A percentile compares a stretch with the other conserved stretches of the same genome.
phyloP scores from a whole-genome alignment of 2,797 vertebrate genomes.

The Enteromius trimaculatus region DNA sequence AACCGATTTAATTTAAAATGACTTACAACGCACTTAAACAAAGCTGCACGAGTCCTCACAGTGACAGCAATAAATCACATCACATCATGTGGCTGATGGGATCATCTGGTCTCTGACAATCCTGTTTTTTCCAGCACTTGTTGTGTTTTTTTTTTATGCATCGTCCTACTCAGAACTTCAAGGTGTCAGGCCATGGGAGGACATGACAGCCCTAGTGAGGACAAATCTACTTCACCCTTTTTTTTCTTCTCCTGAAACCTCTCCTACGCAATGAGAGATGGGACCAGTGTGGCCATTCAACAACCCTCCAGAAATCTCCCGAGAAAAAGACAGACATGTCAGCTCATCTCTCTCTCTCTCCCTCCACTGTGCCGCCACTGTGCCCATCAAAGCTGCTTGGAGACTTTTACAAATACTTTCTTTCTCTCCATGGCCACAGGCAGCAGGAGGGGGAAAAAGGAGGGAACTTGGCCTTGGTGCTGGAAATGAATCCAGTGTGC shows the following conservation, averaged over 20 bases:
- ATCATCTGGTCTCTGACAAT: neutral
- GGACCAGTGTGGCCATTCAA: constrained; percentile 47
- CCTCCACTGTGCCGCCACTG: constrained; percentile 59
- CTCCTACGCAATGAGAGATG: constrained; percentile 37
- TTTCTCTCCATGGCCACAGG: constrained; percentile 63
- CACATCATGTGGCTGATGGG: constrained; percentile 13
- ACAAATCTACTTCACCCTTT: constrained; percentile 48
- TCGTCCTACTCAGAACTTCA: constrained; percentile 17
- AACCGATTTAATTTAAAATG: neutral
- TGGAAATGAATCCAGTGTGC: constrained; percentile 60
- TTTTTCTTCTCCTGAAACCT: constrained; percentile 42
- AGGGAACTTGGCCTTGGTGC: constrained; percentile 49
- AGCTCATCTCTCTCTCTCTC: constrained; percentile 52
- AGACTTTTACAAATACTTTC: constrained; percentile 71
- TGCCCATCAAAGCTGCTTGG: constrained; percentile 63
- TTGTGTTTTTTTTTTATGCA: neutral
- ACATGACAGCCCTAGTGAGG: constrained; percentile 42
- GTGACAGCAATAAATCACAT: constrained; percentile 18
- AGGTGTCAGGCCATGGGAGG: constrained; percentile 44
- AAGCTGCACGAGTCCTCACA: neutral
- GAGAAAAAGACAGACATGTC: constrained; percentile 59
- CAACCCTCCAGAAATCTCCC: constrained; percentile 48
- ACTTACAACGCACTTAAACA: neutral
- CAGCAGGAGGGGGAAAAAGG: constrained; percentile 55
- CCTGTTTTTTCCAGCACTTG: too few species aligned